A percentile compares a stretch with the other conserved stretches of the same genome.
phyloP scores from a whole-genome alignment of 2,888 invertebrate genomes.

The Serripes groenlandicus region DNA sequence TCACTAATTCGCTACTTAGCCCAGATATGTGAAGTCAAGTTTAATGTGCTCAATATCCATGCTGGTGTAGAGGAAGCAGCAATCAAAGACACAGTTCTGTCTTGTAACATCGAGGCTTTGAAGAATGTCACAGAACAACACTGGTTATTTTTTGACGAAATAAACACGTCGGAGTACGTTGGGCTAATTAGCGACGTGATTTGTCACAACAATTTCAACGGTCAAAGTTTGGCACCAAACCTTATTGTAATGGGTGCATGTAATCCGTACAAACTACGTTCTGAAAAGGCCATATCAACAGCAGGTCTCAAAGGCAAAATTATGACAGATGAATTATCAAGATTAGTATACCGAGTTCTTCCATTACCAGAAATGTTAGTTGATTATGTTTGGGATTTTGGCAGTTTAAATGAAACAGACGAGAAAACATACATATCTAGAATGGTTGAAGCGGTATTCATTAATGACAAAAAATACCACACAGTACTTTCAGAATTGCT shows the following conservation, averaged over 20 bases:
- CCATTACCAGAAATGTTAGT: slow-evolving; percentile 75
- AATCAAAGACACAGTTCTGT: slow-evolving; percentile 49
- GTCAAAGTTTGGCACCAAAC: slow-evolving; percentile 67
- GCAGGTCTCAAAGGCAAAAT: slow-evolving; percentile 71
- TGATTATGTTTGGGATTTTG: slow-evolving; percentile 78
- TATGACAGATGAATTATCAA: slow-evolving; percentile 70
- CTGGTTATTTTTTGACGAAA: slow-evolving; percentile 79
- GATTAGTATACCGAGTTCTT: slow-evolving; percentile 74
- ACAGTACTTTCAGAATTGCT: slow-evolving; percentile 39
- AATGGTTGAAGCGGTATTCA: slow-evolving; percentile 43
- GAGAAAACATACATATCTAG: slow-evolving; percentile 68
- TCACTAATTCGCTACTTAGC: slow-evolving; percentile 73
- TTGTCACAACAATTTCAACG: slow-evolving; percentile 69
- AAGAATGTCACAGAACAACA: slow-evolving; percentile 14
- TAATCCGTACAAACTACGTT: slow-evolving; percentile 75
- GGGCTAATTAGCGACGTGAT: slow-evolving; percentile 70
- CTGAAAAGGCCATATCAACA: slow-evolving; percentile 58
- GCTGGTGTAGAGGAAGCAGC: slow-evolving; percentile 66
- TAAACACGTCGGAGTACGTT: slow-evolving; percentile 74
- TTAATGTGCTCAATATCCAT: slow-evolving; percentile 73
- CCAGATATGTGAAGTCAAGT: slow-evolving; percentile 62
- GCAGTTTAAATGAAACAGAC: slow-evolving; percentile 69
- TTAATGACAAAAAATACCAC: slow-evolving; percentile 3
- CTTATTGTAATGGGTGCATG: slow-evolving; percentile 73
- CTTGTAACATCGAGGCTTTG: slow-evolving; percentile 46